Evolutionary conservation across 2,888 invertebrate genomes (phyloP).

Genomic region (Isotomurus palustris): DNA sequence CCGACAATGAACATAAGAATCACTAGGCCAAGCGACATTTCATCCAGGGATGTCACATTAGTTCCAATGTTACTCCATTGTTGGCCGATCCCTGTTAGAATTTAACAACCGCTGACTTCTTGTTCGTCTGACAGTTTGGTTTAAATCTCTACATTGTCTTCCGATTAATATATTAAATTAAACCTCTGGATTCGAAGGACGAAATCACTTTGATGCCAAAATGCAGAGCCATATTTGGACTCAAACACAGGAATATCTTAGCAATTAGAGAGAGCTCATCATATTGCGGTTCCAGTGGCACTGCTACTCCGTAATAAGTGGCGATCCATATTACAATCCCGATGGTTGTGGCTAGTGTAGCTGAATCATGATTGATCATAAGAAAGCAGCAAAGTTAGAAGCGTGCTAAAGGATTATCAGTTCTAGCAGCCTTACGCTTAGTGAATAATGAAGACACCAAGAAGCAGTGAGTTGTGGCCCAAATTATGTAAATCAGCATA

Average conservation of each 20-base stretch:
- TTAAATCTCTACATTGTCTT: no score
- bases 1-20: slow-evolving; percentile 39
- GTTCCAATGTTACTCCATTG: slow-evolving; percentile 48
- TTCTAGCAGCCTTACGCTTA: slow-evolving; percentile 48
- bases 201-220: slow-evolving; percentile 45
- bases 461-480: slow-evolving; percentile 51
- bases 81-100: no score
- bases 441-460: slow-evolving; percentile 51
- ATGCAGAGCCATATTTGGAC: slow-evolving; percentile 47
- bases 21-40: slow-evolving; percentile 49
- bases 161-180: no score
- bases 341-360: slow-evolving; percentile 46
- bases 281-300: slow-evolving; percentile 32
- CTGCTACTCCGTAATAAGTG: slow-evolving; percentile 37
- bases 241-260: slow-evolving; percentile 41
- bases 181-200: slow-evolving; percentile 39
- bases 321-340: slow-evolving; percentile 47
- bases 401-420: neutral
- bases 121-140: no score
- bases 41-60: slow-evolving; percentile 41
- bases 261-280: slow-evolving; percentile 20
- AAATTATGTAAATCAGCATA: slow-evolving; percentile 49
- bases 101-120: neutral
- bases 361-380: slow-evolving; percentile 28
- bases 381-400: neutral